phyloP scores from a whole-genome alignment of 2,888 invertebrate species.

The Eucera pruinosa region DNA sequence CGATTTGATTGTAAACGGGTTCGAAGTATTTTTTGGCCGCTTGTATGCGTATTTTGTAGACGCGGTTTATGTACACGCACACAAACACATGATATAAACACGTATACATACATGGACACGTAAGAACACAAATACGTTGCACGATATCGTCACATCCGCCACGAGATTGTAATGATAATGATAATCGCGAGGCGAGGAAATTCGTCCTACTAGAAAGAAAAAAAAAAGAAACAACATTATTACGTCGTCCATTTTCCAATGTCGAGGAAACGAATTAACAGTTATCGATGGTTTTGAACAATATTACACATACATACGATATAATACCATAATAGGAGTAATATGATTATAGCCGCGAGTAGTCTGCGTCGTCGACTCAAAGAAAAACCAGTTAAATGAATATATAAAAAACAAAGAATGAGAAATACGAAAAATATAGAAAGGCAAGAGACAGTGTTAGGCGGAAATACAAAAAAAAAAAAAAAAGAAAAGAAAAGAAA shows the following conservation, averaged over 20 bases:
- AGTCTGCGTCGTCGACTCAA: constrained; percentile 60
- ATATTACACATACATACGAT: constrained; percentile 19
- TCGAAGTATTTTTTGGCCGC: neutral
- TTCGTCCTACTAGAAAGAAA: constrained; percentile 21
- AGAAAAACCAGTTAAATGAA: neutral
- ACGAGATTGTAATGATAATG: constrained; percentile 1
- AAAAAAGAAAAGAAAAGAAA: neutral
- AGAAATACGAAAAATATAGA: constrained; percentile 2
- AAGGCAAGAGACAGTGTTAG: constrained; percentile 23
- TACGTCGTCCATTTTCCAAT: constrained; percentile 43
- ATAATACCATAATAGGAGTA: constrained; percentile 4
- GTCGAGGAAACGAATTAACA: constrained; percentile 39
- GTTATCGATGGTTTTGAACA: constrained; percentile 20
- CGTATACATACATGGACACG: neutral
- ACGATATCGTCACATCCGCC: constrained; percentile 36
- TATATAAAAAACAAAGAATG: neutral
- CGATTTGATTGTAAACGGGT: constrained; percentile 21
- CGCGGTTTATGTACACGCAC: neutral
- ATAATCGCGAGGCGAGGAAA: constrained; percentile 31
- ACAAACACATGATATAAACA: neutral
- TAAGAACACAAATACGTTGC: constrained; percentile 32
- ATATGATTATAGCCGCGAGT: constrained; percentile 36
- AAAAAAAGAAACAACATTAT: constrained; percentile 10
- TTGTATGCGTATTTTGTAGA: constrained; percentile 24
- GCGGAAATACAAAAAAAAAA: neutral